Conservation (phyloP, 2,888 invertebrate genomes). For the Orchesellides sinensis region DNA sequence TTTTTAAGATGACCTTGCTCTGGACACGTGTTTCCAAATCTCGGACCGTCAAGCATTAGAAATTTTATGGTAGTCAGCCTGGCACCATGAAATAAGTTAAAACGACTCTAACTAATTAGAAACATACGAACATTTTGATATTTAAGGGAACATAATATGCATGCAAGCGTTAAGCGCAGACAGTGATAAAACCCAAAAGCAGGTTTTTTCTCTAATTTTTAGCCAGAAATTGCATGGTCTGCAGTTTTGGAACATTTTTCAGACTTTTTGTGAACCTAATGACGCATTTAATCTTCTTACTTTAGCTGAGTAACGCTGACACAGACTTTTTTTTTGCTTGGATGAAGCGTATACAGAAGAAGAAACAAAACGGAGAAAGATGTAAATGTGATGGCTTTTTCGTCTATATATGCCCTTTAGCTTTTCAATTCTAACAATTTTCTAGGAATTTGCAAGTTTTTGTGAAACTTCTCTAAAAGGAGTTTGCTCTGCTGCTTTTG, state of each 20-base stretch:
- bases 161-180: too few relatives aligned
- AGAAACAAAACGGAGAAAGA: background rate
- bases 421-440: background rate
- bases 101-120: too few relatives aligned
- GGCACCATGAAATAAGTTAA: too few relatives aligned
- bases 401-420: background rate
- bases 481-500: too few relatives aligned
- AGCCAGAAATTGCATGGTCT: constrained; percentile 12
- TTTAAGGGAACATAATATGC: too few relatives aligned
- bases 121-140: too few relatives aligned
- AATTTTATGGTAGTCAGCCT: too few relatives aligned
- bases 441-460: background rate
- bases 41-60: too few relatives aligned
- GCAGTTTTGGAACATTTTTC: constrained; percentile 40
- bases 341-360: constrained; percentile 14
- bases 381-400: constrained; percentile 21
- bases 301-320: constrained; percentile 27
- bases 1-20: too few relatives aligned
- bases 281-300: constrained; percentile 51
- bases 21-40: too few relatives aligned
- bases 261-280: constrained; percentile 31
- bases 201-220: constrained; percentile 16
- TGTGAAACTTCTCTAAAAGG: too few relatives aligned
- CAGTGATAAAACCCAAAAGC: too few relatives aligned
- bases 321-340: background rate